phyloP scores from a whole-genome alignment of 2,797 vertebrate genomes.

The Agapornis canus region DNA sequence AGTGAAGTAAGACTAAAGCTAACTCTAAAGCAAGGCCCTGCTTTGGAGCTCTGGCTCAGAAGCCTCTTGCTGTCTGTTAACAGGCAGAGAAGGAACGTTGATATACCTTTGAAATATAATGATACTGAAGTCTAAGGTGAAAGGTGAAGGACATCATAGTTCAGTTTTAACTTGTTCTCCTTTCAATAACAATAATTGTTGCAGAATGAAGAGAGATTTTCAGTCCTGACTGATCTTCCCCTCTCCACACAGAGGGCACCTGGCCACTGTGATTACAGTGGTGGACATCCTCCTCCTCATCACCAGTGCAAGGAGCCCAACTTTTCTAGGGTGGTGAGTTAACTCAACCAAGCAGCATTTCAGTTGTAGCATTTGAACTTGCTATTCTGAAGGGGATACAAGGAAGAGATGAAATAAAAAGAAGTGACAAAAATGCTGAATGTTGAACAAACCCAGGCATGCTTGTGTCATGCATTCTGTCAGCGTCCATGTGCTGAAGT shows the following conservation, averaged over 20 bases:
- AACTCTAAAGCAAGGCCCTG: not conserved
- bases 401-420: not conserved
- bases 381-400: not conserved
- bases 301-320: not conserved
- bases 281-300: not conserved
- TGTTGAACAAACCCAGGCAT: not conserved
- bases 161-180: not conserved
- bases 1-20: not conserved
- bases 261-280: not conserved
- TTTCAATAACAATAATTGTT: not conserved
- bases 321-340: not conserved
- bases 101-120: not conserved
- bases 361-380: not conserved
- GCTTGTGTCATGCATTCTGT: not conserved
- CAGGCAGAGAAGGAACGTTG: not conserved
- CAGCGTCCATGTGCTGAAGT: not conserved
- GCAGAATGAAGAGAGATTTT: not conserved
- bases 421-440: not conserved
- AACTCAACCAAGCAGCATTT: not conserved
- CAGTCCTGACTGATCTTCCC: not conserved
- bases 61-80: not conserved
- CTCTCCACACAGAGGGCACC: not conserved
- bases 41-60: not conserved
- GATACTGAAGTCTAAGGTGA: not conserved
- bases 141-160: not conserved